Evolutionary conservation across 2,888 invertebrate species (phyloP).

Genomic region (Leucania comma): DNA sequence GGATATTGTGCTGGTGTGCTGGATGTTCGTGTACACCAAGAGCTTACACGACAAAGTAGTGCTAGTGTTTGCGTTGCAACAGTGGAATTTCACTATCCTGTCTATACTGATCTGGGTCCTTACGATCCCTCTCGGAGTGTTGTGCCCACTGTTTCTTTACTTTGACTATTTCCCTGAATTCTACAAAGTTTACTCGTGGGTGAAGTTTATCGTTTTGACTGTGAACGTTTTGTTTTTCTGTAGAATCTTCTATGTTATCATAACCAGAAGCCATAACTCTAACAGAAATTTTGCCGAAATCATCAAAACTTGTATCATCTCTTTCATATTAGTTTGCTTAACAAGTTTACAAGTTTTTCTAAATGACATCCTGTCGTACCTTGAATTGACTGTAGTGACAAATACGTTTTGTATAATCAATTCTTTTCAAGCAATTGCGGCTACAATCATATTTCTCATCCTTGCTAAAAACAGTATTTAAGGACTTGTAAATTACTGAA

Average conservation of each 20-base stretch:
- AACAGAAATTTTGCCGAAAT: slow-evolving; percentile 48
- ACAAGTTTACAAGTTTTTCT: slow-evolving; percentile 79
- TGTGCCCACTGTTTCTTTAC: slow-evolving; percentile 57
- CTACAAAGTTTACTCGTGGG: slow-evolving; percentile 68
- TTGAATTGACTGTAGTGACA: slow-evolving; percentile 15
- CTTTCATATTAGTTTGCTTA: slow-evolving; percentile 75
- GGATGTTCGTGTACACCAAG: slow-evolving; percentile 83
- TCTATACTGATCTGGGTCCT: slow-evolving; percentile 71
- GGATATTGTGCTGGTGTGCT: slow-evolving; percentile 75
- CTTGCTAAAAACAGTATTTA: slow-evolving; percentile 47
- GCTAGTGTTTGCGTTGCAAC: slow-evolving; percentile 71
- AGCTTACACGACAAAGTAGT: slow-evolving; percentile 81
- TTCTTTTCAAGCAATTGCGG: slow-evolving; percentile 65
- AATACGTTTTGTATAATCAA: slow-evolving; percentile 62
- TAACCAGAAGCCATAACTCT: slow-evolving; percentile 44
- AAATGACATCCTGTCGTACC: slow-evolving; percentile 71
- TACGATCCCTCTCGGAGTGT: slow-evolving; percentile 71
- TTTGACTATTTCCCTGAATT: slow-evolving; percentile 36
- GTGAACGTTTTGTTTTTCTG: slow-evolving; percentile 75
- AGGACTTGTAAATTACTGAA: not conserved
- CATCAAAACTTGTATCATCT: slow-evolving; percentile 67
- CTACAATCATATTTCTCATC: slow-evolving; percentile 66
- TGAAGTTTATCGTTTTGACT: slow-evolving; percentile 75
- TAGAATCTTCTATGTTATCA: slow-evolving; percentile 74
- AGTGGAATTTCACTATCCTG: slow-evolving; percentile 64